A percentile compares a stretch with the other conserved stretches of the same genome.
phyloP scores from a whole-genome alignment of 2,888 invertebrate genomes.

The Hyles lineata region DNA sequence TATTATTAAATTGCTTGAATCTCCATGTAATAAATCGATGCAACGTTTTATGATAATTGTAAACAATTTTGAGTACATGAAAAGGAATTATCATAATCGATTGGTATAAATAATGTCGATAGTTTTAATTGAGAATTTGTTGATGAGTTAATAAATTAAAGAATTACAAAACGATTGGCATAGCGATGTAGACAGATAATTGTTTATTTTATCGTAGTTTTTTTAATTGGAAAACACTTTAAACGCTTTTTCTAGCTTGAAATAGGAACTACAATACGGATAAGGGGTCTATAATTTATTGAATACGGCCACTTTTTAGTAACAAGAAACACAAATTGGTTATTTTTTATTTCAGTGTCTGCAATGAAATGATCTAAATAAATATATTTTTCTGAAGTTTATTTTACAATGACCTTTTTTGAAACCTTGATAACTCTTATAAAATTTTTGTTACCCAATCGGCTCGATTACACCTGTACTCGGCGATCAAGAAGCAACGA shows the following conservation, averaged over 20 bases:
- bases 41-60: not conserved
- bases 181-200: no score
- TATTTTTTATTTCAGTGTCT: no score
- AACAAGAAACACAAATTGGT: no score
- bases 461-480: not conserved
- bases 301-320: no score
- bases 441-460: not conserved
- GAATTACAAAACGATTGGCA: no score
- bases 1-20: not conserved
- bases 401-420: not conserved
- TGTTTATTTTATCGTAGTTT: no score
- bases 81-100: not conserved
- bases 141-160: no score
- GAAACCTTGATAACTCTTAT: not conserved
- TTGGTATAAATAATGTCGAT: no score
- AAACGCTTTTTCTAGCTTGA: not conserved
- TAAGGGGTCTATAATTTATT: not conserved
- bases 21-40: constrained; percentile 1
- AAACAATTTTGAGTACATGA: not conserved
- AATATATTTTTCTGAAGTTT: no score
- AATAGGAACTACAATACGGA: not conserved
- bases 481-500: not conserved
- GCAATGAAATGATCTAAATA: no score
- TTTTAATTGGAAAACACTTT: no score
- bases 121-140: no score